Evolutionary conservation across 2,113 vertebrate species (phyloP).

Genomic region (Lota lota): DNA sequence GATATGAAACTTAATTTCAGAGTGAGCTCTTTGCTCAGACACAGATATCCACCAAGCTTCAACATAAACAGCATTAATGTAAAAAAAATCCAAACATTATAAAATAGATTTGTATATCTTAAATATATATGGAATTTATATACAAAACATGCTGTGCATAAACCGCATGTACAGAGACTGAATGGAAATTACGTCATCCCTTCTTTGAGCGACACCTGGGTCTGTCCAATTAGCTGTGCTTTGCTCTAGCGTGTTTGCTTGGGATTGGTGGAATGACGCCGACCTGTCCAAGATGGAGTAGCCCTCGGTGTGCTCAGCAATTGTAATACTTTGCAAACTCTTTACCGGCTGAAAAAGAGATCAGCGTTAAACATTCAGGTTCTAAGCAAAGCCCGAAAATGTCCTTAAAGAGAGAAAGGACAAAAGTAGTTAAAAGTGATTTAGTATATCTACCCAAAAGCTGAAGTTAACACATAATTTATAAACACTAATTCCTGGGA

Average conservation of each 20-base stretch:
- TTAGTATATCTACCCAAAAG: no score
- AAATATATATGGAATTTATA: constrained; percentile 71
- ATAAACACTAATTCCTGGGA: neutral
- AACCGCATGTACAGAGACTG: constrained; percentile 68
- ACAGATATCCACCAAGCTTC: constrained; percentile 48
- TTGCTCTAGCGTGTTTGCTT: constrained; percentile 35
- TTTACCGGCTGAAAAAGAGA: no score
- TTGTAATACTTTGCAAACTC: no score
- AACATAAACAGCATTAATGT: constrained; percentile 68
- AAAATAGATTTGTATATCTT: constrained; percentile 80
- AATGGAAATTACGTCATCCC: constrained; percentile 46
- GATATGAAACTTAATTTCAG: constrained; percentile 36
- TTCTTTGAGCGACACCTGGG: constrained; percentile 64
- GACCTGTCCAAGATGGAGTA: no score
- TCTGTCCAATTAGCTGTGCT: constrained; percentile 75
- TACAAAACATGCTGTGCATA: constrained; percentile 77
- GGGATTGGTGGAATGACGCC: no score
- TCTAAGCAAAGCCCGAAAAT: no score
- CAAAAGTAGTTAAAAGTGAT: no score
- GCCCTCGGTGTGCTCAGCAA: no score
- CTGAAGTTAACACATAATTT: no score
- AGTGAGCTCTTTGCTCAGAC: constrained; percentile 25
- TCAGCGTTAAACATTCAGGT: no score
- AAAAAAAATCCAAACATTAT: constrained; percentile 70
- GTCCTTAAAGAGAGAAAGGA: no score